Conservation (phyloP, 2,888 invertebrate species). For the Dasysyrphus tricinctus region DNA sequence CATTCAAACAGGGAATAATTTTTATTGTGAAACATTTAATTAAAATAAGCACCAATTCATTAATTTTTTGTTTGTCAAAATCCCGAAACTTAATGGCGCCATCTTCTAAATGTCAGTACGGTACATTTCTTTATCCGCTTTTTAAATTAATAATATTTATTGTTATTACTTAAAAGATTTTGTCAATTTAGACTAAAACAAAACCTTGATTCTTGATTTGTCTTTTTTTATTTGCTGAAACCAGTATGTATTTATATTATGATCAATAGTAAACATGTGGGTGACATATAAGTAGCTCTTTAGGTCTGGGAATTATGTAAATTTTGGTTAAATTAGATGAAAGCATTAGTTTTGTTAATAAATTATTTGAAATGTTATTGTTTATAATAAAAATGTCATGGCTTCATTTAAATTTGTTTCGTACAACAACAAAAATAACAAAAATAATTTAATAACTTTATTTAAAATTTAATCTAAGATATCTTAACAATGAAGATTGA, state of each 20-base stretch:
- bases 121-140: constrained; percentile 5
- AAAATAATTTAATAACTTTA: too few relatives aligned
- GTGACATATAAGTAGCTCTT: constrained; percentile 9
- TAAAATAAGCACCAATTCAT: background rate
- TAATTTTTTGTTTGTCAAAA: background rate
- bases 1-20: too few relatives aligned
- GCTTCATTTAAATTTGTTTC: background rate
- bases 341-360: background rate
- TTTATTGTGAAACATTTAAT: background rate
- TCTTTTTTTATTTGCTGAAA: background rate
- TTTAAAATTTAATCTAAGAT: too few relatives aligned
- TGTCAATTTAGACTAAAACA: background rate
- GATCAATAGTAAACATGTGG: background rate
- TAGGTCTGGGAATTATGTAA: too few relatives aligned
- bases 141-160: background rate
- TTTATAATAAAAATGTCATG: constrained; percentile 7
- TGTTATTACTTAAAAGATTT: background rate
- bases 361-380: background rate
- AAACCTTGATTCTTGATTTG: constrained; percentile 3
- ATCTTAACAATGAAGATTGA: too few relatives aligned
- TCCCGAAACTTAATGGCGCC: background rate
- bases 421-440: too few relatives aligned
- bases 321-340: constrained; percentile 5
- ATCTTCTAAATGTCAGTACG: constrained; percentile 7
- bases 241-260: background rate